phyloP scores from a whole-genome alignment of 1,140 invertebrate species.

The Sipha flava region DNA sequence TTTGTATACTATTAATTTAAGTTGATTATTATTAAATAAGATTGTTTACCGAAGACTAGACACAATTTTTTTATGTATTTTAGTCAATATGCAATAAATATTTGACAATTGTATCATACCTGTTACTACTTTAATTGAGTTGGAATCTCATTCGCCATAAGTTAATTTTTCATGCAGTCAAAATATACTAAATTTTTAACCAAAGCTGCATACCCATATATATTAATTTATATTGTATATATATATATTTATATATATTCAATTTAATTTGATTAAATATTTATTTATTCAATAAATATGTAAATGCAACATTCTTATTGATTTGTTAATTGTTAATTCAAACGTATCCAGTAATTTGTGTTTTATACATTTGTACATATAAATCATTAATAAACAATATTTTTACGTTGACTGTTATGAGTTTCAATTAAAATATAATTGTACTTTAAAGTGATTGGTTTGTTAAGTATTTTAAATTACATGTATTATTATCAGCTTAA shows the following conservation, averaged over 20 bases:
- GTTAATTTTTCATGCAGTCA: neutral
- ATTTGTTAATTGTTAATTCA: neutral
- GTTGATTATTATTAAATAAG: neutral
- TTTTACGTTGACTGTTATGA: neutral
- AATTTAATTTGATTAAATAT: neutral
- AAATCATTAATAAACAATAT: neutral
- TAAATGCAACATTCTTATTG: neutral
- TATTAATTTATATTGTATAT: too few relatives aligned
- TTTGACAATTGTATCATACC: neutral
- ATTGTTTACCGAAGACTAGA: neutral
- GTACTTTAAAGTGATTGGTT: neutral
- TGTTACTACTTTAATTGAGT: neutral
- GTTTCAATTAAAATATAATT: neutral
- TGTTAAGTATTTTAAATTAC: neutral
- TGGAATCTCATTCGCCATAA: neutral
- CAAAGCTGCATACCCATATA: neutral
- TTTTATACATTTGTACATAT: neutral
- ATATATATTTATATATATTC: neutral
- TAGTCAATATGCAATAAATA: neutral
- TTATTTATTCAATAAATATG: neutral
- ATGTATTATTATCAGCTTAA: neutral
- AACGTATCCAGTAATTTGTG: neutral
- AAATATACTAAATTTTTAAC: neutral
- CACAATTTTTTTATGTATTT: neutral
- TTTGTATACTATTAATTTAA: slow-evolving; percentile 13